phyloP scores from a whole-genome alignment of 2,113 vertebrate species.

The Anser cygnoides region DNA sequence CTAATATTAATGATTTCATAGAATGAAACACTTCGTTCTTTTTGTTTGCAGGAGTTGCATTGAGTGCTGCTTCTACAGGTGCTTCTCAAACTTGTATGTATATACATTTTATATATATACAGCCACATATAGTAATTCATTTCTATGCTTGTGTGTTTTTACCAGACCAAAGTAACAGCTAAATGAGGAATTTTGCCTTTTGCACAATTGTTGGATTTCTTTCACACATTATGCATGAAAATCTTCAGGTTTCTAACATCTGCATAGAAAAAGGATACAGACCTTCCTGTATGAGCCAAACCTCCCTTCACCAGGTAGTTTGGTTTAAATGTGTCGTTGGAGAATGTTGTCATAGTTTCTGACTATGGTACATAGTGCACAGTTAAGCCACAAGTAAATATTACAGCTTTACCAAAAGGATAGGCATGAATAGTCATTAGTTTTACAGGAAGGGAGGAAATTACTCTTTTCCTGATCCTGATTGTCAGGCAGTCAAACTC shows the following conservation, averaged over 20 bases:
- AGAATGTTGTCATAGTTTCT: constrained; percentile 54
- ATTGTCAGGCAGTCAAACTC: not conserved
- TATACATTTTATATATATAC: not conserved
- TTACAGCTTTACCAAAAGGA: constrained; percentile 48
- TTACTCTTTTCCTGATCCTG: constrained; percentile 60
- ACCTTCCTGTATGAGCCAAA: not conserved
- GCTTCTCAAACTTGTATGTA: not conserved
- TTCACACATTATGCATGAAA: not conserved
- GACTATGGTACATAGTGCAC: not conserved
- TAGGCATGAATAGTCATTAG: constrained; percentile 35
- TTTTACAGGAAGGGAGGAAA: constrained; percentile 66
- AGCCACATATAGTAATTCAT: not conserved
- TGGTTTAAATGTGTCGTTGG: constrained; percentile 5
- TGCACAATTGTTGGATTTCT: not conserved
- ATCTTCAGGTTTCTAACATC: not conserved
- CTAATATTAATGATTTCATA: not conserved
- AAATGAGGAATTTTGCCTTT: not conserved
- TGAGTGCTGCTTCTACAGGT: not conserved
- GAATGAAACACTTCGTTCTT: not conserved
- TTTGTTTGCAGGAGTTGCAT: not conserved
- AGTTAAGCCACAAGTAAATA: constrained; percentile 47
- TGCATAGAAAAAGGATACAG: not conserved
- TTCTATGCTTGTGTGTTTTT: not conserved
- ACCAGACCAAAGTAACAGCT: not conserved
- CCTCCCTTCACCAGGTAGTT: not conserved